Base-by-base conservation (phyloP, 2,888 invertebrate genomes). In the Napeogenes inachia region DNA sequence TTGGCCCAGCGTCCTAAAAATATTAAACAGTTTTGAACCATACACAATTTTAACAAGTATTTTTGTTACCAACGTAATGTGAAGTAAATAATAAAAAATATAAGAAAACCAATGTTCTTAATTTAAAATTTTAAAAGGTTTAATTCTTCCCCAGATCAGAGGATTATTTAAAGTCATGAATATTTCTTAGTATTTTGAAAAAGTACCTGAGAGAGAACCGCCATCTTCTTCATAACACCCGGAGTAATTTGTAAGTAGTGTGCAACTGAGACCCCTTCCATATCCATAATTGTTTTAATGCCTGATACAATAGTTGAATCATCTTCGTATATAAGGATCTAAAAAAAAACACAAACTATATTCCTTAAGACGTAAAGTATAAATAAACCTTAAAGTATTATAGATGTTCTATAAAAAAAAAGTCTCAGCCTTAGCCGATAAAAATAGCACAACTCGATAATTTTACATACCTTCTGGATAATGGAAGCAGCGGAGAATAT, bases 1-100 rank as follows among this genome's bases (percentile, higher is more conserved):
- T 71, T 2, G 94, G 94, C 62, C 88, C 84, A 2, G 91, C 92
- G 62, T 93, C 92, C 91, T 93, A 80, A 56, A 90, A 88, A n/a
- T 12, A 38, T 12, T 33, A 63, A 38, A 32, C n/a, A 38, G 3
- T 35, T 35, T 6, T 35, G 21, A 35, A 3, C 2, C 4, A 35
- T 35, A 5, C 35, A 5, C 6, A 35, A 35, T 3, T 5, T 35
- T 5, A 35, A 35, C 21, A 21, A 21, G 21, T 21, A 21, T 21
- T 21, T 21, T 21, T 21, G 21, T 21, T 21, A 21, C 21, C 1
- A 21, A 21, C 21, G 21, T 21, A 21, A 21, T 21, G 21, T 21
- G 21, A 21, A 21, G 21, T 21, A 21, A 21, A 21, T 21, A 21
- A 21, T 21, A 21, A 21, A 21, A n/a, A 21, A 21, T 21, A 21